Evolutionary conservation across 2,888 invertebrate species (phyloP).

Genomic region (Megastigmus dorsalis): DNA sequence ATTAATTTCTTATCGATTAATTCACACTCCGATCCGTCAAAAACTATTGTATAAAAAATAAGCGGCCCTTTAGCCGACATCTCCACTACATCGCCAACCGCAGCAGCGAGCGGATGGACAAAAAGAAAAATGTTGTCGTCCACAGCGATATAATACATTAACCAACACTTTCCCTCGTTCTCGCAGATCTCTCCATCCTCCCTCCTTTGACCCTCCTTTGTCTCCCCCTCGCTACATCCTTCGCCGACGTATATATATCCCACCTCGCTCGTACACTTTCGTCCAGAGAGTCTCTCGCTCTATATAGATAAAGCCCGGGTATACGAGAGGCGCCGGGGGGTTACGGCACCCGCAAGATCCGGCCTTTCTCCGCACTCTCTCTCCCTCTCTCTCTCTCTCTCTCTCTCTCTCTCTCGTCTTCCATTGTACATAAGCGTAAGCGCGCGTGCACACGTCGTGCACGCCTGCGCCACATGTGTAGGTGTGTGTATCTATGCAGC

Average conservation of each 20-base stretch:
- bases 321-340: conserved; percentile 5
- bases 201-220: conserved; percentile 2
- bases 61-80: too few species aligned
- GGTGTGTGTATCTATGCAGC: too few species aligned
- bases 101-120: too few species aligned
- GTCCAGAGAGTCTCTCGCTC: neutral
- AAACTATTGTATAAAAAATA: too few species aligned
- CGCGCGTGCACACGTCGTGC: neutral
- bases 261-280: conserved; percentile 2
- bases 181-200: neutral
- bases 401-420: neutral
- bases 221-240: neutral
- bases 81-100: too few species aligned
- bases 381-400: too few species aligned
- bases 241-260: too few species aligned
- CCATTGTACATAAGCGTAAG: neutral
- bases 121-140: too few species aligned
- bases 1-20: too few species aligned
- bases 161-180: neutral
- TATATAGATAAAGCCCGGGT: conserved; percentile 13
- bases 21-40: too few species aligned
- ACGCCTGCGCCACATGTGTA: conserved; percentile 14
- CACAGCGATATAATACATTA: conserved; percentile 24
- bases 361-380: neutral
- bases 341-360: conserved; percentile 31